Percentiles rank a stretch among this genome's conserved stretches.
phyloP scores from a whole-genome alignment of 2,888 invertebrate species.

The Ischnura elegans region DNA sequence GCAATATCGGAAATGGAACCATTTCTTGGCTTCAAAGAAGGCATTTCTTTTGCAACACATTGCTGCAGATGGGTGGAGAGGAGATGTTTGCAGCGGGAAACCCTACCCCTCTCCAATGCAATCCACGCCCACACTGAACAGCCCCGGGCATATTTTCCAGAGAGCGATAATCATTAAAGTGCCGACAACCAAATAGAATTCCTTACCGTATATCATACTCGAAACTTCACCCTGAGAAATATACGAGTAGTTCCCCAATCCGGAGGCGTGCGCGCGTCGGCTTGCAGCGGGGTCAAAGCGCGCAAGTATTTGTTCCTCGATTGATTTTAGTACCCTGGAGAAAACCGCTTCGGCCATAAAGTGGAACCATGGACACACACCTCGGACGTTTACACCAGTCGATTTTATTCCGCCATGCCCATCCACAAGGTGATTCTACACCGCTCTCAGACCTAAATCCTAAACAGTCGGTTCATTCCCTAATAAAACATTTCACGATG shows the following conservation, averaged over 20 bases:
- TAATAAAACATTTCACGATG: neutral
- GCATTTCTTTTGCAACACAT: neutral
- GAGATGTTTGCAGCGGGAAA: neutral
- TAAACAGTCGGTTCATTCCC: neutral
- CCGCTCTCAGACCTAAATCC: neutral
- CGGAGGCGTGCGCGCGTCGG: neutral
- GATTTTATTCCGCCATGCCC: neutral
- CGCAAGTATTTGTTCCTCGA: neutral
- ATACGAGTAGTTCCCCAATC: conserved; percentile 12
- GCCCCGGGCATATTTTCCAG: conserved; percentile 19
- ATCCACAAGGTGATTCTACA: neutral
- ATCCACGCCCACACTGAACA: conserved; percentile 5
- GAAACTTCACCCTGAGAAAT: conserved; percentile 40
- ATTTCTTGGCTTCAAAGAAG: neutral
- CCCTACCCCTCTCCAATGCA: neutral
- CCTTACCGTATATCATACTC: conserved; percentile 48
- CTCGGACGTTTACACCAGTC: neutral
- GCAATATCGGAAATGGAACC: no score
- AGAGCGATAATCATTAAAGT: conserved; percentile 40
- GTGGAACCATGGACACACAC: neutral
- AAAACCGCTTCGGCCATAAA: neutral
- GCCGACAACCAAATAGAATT: conserved; percentile 64
- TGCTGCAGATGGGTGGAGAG: neutral
- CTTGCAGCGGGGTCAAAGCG: neutral
- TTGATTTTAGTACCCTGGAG: neutral